Evolutionary conservation across 2,113 vertebrate species (phyloP).

Genomic region (Rutilus rutilus): DNA sequence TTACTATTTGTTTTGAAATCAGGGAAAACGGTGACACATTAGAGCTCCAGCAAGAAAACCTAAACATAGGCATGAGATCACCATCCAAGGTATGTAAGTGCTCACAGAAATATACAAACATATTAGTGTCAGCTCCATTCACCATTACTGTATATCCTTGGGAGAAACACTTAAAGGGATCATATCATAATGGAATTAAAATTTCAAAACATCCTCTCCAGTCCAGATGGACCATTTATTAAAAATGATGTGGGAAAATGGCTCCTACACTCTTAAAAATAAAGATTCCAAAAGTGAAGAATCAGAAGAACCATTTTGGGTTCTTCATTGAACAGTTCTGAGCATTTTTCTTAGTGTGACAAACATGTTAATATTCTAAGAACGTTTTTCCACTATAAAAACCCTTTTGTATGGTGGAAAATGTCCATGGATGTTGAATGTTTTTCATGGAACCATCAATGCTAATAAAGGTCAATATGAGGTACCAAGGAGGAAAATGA

Average conservation of each 20-base stretch:
- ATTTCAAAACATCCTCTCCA: background rate
- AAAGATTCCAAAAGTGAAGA: too few relatives aligned
- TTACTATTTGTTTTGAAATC: background rate
- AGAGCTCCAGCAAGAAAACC: slow-evolving; percentile 61
- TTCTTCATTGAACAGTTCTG: too few relatives aligned
- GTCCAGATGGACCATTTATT: background rate
- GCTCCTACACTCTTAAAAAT: background rate
- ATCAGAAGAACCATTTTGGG: too few relatives aligned
- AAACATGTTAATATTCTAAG: too few relatives aligned
- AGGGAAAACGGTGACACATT: slow-evolving; percentile 44
- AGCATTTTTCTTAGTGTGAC: too few relatives aligned
- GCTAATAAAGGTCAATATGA: background rate
- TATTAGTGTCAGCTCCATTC: background rate
- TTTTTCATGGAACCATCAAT: too few relatives aligned
- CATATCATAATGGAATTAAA: background rate
- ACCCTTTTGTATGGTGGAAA: too few relatives aligned
- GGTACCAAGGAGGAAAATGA: background rate
- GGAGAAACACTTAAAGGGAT: background rate
- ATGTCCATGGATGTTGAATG: too few relatives aligned
- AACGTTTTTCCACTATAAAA: too few relatives aligned
- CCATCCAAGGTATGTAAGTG: slow-evolving; percentile 67
- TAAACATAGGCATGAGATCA: slow-evolving; percentile 54
- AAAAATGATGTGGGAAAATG: background rate
- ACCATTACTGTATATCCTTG: background rate
- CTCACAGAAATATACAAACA: background rate